A percentile compares a stretch with the other conserved stretches of the same genome.
phyloP scores from a whole-genome alignment of 2,797 vertebrate genomes.

The Crotalus adamanteus region DNA sequence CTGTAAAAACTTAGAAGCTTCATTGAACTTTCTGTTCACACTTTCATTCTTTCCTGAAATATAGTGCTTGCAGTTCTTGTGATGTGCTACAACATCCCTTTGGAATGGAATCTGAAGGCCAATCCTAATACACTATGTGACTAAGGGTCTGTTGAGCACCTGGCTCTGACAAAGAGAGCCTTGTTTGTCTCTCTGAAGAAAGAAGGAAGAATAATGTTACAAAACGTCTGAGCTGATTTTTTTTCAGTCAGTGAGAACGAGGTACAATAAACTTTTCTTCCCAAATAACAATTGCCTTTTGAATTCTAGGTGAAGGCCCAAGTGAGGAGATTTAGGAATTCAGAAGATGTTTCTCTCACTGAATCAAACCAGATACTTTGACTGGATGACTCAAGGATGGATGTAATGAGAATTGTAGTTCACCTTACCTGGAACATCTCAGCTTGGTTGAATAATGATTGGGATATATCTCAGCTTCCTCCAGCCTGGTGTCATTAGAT shows the following conservation, averaged over 20 bases:
- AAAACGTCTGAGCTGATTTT: neutral
- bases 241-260: neutral
- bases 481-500: neutral
- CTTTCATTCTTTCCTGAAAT: neutral
- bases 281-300: neutral
- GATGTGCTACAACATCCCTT: neutral
- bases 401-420: neutral
- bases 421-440: neutral
- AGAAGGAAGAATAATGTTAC: neutral
- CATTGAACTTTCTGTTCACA: neutral
- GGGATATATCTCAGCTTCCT: neutral
- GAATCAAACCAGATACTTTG: neutral
- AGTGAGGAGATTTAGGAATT: neutral
- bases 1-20: neutral
- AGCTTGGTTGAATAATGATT: neutral
- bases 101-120: fast-evolving
- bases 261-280: neutral
- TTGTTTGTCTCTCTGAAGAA: neutral
- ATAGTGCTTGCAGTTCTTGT: conserved; percentile 4
- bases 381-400: neutral
- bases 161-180: neutral
- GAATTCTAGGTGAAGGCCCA: neutral
- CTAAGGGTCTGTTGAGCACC: neutral
- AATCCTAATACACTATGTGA: neutral
- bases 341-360: neutral